Evolutionary conservation across 2,113 vertebrate genomes (phyloP).

Genomic region (Tamias sibiricus): DNA sequence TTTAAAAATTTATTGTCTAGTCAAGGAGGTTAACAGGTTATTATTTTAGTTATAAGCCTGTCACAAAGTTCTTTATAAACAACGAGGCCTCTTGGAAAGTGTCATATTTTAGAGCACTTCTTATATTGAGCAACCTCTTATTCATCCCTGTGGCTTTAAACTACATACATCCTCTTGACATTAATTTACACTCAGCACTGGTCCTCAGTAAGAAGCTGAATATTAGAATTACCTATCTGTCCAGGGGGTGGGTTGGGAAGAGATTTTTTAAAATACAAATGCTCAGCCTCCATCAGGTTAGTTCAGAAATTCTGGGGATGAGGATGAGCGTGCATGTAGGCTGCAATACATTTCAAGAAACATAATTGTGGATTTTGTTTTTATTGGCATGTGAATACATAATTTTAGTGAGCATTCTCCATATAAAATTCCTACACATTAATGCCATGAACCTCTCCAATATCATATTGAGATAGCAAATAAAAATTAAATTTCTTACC

Average conservation of each 20-base stretch:
- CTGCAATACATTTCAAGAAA: conserved; percentile 25
- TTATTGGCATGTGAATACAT: background rate
- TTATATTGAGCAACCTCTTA: background rate
- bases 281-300: background rate
- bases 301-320: background rate
- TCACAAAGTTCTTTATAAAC: conserved; percentile 38
- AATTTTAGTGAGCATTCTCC: conserved; percentile 53
- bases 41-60: conserved; percentile 46
- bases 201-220: background rate
- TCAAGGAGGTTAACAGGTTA: background rate
- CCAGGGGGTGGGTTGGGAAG: background rate
- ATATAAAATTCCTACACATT: conserved; percentile 8
- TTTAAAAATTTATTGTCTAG: conserved; percentile 41
- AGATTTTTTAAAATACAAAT: background rate
- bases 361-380: conserved; percentile 39
- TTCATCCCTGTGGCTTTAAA: background rate
- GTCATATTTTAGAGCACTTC: background rate
- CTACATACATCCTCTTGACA: background rate
- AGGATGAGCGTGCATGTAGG: background rate
- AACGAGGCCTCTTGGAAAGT: background rate
- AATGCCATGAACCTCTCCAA: conserved; percentile 10
- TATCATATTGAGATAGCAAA: conserved; percentile 41
- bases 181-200: background rate
- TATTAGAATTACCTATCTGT: background rate
- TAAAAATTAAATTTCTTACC: conserved; percentile 88